A percentile compares a stretch with the other conserved stretches of the same genome.
phyloP scores from a whole-genome alignment of 2,888 invertebrate species.

The Cantharis flavilabris region DNA sequence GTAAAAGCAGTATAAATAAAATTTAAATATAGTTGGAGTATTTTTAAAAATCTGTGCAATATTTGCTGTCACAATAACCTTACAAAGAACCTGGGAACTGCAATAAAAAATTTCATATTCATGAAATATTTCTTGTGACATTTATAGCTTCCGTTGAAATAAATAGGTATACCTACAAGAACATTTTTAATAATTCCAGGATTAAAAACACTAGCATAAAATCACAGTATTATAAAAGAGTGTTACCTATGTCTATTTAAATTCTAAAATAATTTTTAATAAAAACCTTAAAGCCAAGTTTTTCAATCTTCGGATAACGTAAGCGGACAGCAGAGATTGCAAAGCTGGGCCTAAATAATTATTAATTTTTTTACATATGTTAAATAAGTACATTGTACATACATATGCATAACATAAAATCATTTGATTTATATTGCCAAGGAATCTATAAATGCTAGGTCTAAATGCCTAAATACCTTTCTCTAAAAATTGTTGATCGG shows the following conservation, averaged over 20 bases:
- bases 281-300: neutral
- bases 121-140: constrained; percentile 40
- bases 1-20: too few relatives aligned
- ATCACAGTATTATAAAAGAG: neutral
- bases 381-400: too few relatives aligned
- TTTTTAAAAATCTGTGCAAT: neutral
- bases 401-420: too few relatives aligned
- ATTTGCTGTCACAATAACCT: constrained; percentile 33
- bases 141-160: constrained; percentile 28
- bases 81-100: constrained; percentile 41
- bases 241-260: neutral
- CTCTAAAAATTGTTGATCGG: too few relatives aligned
- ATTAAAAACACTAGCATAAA: neutral
- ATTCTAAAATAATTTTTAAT: neutral
- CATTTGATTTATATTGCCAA: too few relatives aligned
- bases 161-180: neutral
- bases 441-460: too few relatives aligned
- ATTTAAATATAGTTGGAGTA: too few relatives aligned
- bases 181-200: neutral
- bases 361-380: too few relatives aligned
- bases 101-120: constrained; percentile 31
- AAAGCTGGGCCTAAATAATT: too few relatives aligned
- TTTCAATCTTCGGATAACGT: too few relatives aligned
- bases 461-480: too few relatives aligned
- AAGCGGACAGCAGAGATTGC: too few relatives aligned